Evolutionary conservation across 2,888 invertebrate species (phyloP).

Genomic region (Dorcus hopei): DNA sequence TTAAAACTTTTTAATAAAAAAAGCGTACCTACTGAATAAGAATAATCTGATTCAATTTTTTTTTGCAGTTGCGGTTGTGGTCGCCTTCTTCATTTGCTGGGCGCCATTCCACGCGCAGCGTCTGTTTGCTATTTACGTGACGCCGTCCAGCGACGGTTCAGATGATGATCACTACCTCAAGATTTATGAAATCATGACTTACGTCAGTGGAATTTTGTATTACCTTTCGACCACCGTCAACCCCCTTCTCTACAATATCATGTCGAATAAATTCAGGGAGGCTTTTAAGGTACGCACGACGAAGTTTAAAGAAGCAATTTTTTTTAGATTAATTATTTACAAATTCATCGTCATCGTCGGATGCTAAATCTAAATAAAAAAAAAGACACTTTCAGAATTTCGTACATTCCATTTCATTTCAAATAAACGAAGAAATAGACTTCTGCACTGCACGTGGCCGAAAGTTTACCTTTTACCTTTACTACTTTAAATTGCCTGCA

Average conservation of each 20-base stretch:
- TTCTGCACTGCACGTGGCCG: too few species aligned
- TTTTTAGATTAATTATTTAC: too few species aligned
- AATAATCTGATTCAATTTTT: slow-evolving; percentile 13
- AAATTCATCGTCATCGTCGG: too few species aligned
- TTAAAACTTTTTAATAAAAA: too few species aligned
- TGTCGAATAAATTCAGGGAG: slow-evolving; percentile 89
- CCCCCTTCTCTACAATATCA: slow-evolving; percentile 88
- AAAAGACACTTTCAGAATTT: too few species aligned
- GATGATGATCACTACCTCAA: slow-evolving; percentile 20
- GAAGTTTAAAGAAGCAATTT: too few species aligned
- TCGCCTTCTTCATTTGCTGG: slow-evolving; percentile 87
- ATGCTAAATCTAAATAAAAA: too few species aligned
- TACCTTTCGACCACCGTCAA: slow-evolving; percentile 91
- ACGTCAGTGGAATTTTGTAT: slow-evolving; percentile 84
- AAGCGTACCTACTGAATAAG: too few species aligned
- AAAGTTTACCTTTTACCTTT: too few species aligned
- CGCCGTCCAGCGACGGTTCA: slow-evolving; percentile 29
- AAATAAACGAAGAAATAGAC: too few species aligned
- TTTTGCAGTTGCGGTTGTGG: slow-evolving; percentile 80
- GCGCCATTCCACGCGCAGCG: slow-evolving; percentile 92
- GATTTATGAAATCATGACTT: slow-evolving; percentile 66
- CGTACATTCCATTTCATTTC: too few species aligned
- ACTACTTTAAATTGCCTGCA: too few species aligned
- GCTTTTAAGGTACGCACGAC: slow-evolving; percentile 76
- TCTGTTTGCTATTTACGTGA: slow-evolving; percentile 72